These are phyloP conservation scores for Forbesichthys papilliferus DNA, from an alignment of 2,113 vertebrate genomes.

Conservation along the genomic window DNA sequence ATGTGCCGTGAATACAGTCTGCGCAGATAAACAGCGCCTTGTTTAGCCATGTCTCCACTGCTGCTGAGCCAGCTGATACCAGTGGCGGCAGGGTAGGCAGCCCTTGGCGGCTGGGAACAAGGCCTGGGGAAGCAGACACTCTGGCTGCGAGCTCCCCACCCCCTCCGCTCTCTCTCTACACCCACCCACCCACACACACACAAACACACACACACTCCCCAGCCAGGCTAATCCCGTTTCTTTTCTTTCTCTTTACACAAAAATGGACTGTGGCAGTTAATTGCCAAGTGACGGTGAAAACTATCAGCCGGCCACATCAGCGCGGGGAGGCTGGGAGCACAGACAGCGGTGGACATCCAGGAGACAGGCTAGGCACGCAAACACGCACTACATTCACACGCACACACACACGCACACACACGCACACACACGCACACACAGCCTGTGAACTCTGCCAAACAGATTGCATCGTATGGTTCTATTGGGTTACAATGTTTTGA, in stretches of 20 bases:
- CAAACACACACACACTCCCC: conserved; percentile 22
- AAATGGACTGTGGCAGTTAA: conserved; percentile 67
- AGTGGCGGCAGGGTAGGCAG: conserved; percentile 71
- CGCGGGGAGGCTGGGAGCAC: conserved; percentile 16
- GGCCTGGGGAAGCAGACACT: conserved; percentile 86
- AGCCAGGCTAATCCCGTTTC: conserved; percentile 76
- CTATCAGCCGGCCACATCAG: conserved; percentile 55
- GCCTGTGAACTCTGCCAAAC: conserved; percentile 5
- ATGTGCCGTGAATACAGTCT: conserved; percentile 81
- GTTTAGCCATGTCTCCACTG: conserved; percentile 83
- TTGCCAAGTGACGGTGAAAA: conserved; percentile 62
- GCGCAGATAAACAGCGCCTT: conserved; percentile 87
- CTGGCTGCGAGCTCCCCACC: conserved; percentile 78
- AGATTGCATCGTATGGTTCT: conserved; percentile 10
- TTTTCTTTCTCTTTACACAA: conserved; percentile 66
- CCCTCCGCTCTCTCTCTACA: conserved; percentile 41
- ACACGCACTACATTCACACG: not conserved
- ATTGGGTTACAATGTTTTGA: conserved; percentile 28
- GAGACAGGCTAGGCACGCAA: conserved; percentile 21
- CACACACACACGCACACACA: conserved; percentile 1
- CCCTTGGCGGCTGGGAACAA: conserved; percentile 81
- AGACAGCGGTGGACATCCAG: conserved; percentile 34
- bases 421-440: not conserved
- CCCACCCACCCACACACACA: not conserved
- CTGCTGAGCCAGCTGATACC: conserved; percentile 87